Conservation (phyloP, 1,140 invertebrate species). For the Drosophila aff. region DNA sequence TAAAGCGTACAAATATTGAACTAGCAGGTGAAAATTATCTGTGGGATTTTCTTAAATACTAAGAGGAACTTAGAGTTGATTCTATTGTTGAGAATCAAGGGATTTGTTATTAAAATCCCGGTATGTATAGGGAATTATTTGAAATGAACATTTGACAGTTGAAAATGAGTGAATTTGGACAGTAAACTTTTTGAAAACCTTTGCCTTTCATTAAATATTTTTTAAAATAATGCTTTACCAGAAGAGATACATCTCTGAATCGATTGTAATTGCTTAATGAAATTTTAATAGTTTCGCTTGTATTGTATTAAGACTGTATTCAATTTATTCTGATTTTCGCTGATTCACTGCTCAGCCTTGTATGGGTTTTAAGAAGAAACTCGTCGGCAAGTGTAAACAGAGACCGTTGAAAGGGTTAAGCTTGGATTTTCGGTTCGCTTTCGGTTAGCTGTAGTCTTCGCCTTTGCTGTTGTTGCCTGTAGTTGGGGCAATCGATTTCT, state of each 20-base stretch:
- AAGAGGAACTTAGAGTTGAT: neutral
- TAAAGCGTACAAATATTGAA: constrained; percentile 22
- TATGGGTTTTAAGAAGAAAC: constrained; percentile 27
- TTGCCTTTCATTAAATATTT: neutral
- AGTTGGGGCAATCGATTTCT: constrained; percentile 77
- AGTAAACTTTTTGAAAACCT: too few species aligned
- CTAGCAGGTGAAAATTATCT: constrained; percentile 7
- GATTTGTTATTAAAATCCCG: neutral
- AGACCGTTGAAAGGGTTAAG: constrained; percentile 50
- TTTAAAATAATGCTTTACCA: neutral
- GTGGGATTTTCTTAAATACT: neutral
- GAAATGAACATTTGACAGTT: too few species aligned
- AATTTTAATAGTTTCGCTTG: neutral
- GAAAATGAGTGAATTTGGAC: too few species aligned
- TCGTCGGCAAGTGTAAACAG: constrained; percentile 22
- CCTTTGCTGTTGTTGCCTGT: constrained; percentile 18
- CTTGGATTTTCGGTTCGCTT: constrained; percentile 46
- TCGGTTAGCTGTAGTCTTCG: constrained; percentile 41
- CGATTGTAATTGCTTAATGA: neutral
- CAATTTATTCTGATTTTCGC: constrained; percentile 40
- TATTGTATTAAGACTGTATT: constrained; percentile 13
- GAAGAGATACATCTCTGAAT: neutral
- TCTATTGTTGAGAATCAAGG: neutral
- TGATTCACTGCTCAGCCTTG: constrained; percentile 42
- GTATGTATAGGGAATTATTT: neutral